These are phyloP conservation scores for Phaenicophaeus curvirostris DNA, from an alignment of 2,797 vertebrate species.

Conservation along the genomic window DNA sequence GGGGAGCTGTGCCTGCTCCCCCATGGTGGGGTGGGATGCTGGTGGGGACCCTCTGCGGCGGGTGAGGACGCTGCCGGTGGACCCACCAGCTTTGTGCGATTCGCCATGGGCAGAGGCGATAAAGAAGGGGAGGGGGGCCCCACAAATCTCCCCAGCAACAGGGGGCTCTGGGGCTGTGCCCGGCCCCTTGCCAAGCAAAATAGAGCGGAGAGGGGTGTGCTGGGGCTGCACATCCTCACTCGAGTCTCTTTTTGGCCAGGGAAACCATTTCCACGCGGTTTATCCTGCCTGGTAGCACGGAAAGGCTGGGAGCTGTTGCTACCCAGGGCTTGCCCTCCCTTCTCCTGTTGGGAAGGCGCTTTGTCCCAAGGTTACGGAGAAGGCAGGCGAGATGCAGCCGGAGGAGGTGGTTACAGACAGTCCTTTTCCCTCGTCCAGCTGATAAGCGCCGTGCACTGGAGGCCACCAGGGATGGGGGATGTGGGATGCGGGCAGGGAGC, in stretches of 20 bases:
- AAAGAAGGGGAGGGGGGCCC: neutral
- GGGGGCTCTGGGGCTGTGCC: conserved; percentile 7
- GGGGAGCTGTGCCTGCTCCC: neutral
- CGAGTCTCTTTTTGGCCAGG: neutral
- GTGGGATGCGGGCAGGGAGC: neutral
- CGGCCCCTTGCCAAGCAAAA: conserved; percentile 29
- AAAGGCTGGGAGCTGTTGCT: neutral
- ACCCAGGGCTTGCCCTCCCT: neutral
- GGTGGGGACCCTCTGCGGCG: neutral
- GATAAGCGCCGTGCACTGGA: neutral
- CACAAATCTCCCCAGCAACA: conserved; percentile 51
- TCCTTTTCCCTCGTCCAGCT: neutral
- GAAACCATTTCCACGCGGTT: neutral
- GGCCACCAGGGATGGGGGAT: neutral
- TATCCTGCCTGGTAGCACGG: neutral
- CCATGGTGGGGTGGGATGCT: too few species aligned
- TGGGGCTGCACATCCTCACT: neutral
- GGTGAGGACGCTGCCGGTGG: neutral
- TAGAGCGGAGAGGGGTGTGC: neutral
- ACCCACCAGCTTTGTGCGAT: conserved; percentile 3
- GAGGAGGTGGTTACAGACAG: neutral
- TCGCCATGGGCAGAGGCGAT: neutral
- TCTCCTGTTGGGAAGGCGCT: neutral
- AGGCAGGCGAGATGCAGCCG: neutral
- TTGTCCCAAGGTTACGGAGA: neutral